phyloP scores from a whole-genome alignment of 2,888 invertebrate genomes.

The Priapulus caudatus region DNA sequence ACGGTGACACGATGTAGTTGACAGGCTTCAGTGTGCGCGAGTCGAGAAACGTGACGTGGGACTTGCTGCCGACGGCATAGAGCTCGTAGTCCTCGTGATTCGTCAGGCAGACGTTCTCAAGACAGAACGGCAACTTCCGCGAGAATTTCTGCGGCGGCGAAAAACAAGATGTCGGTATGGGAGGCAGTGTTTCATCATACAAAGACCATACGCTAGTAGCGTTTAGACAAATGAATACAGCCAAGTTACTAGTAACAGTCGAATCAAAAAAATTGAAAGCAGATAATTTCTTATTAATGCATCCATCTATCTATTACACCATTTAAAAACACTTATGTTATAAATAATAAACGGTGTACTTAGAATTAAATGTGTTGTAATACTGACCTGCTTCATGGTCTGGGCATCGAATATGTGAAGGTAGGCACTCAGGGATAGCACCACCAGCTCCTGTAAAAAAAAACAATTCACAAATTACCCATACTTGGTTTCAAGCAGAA shows the following conservation, averaged over 20 bases:
- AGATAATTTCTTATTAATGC: too few species aligned
- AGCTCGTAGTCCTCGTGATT: constrained; percentile 40
- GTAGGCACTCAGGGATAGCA: constrained; percentile 78
- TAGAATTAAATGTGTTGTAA: too few species aligned
- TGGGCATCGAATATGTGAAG: constrained; percentile 87
- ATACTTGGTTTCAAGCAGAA: too few species aligned
- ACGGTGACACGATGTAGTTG: constrained; percentile 67
- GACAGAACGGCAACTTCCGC: constrained; percentile 69
- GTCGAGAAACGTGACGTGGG: constrained; percentile 77
- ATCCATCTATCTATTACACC: too few species aligned
- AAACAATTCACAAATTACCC: constrained; percentile 10
- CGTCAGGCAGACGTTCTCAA: constrained; percentile 55
- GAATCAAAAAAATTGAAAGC: too few species aligned
- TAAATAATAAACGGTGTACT: too few species aligned
- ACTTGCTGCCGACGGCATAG: constrained; percentile 87
- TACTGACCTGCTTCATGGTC: constrained; percentile 59
- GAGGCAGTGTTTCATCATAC: too few species aligned
- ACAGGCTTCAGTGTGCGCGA: constrained; percentile 65
- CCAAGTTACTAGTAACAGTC: too few species aligned
- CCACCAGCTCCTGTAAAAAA: constrained; percentile 59
- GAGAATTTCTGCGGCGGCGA: constrained; percentile 60
- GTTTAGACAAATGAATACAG: too few species aligned
- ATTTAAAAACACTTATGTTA: too few species aligned
- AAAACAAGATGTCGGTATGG: too few species aligned
- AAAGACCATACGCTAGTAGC: too few species aligned